Percentiles rank a stretch among this genome's conserved stretches.
Evolutionary conservation across 2,888 invertebrate genomes (phyloP).

Genomic region (Agrotis exclamationis): DNA sequence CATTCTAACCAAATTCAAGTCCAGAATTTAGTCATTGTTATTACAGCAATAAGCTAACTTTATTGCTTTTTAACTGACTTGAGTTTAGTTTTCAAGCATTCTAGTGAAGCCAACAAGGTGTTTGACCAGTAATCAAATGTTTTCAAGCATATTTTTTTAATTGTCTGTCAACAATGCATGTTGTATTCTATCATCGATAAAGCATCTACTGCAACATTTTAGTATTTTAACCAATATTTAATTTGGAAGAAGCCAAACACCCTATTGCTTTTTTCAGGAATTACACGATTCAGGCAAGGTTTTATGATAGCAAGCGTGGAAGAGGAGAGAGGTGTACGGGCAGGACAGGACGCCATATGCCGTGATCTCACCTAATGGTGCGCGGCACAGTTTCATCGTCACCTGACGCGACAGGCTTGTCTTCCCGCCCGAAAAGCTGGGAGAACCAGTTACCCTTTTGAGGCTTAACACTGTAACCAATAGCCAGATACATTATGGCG

Average conservation of each 20-base stretch:
- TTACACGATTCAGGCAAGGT: constrained; percentile 11
- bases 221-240: no score
- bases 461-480: constrained; percentile 89
- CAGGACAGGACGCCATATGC: constrained; percentile 52
- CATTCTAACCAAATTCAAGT: constrained; percentile 18
- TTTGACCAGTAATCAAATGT: constrained; percentile 11
- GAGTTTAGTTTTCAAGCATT: constrained; percentile 19
- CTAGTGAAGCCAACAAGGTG: neutral
- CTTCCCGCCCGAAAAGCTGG: constrained; percentile 90
- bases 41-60: neutral
- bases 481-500: constrained; percentile 76
- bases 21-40: neutral
- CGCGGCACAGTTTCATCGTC: constrained; percentile 83
- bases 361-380: constrained; percentile 87
- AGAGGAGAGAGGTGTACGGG: neutral
- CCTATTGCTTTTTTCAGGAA: neutral
- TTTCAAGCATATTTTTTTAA: no score
- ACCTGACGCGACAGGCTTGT: constrained; percentile 80
- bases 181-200: neutral
- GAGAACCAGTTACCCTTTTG: constrained; percentile 92
- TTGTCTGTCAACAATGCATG: no score
- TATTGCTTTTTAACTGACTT: neutral
- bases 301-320: constrained; percentile 10
- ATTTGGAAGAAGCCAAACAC: constrained; percentile 34
- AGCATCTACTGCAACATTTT: no score